Conservation (phyloP, 1,140 invertebrate species). For the Drosophila ambigua region DNA sequence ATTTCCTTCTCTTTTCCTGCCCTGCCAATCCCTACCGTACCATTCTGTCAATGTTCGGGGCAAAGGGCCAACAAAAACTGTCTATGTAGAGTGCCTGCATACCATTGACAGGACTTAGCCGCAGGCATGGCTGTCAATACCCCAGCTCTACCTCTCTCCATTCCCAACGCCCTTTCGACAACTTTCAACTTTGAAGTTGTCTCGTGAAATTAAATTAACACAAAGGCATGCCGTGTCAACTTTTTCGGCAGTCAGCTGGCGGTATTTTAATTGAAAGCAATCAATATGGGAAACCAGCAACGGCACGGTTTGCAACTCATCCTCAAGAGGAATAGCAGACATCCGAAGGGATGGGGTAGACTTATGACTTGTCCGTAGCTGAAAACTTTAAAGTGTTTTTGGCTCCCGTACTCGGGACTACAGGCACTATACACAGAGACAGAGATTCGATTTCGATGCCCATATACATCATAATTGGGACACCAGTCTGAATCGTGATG, state of each 20-base stretch:
- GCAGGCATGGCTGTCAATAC: conserved; percentile 40
- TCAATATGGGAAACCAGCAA: conserved; percentile 52
- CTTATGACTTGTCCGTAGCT: conserved; percentile 10
- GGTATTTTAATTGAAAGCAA: conserved; percentile 80
- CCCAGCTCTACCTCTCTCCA: conserved; percentile 11
- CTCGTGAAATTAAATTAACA: conserved; percentile 74
- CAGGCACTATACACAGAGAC: no score
- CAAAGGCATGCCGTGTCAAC: conserved; percentile 68
- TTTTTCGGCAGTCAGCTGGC: conserved; percentile 58
- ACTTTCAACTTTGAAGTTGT: conserved; percentile 79
- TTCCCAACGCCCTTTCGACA: conserved; percentile 15
- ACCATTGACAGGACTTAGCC: conserved; percentile 53
- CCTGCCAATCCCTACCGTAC: no score
- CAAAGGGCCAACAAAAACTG: conserved; percentile 37
- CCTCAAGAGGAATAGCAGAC: not conserved
- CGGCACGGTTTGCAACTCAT: conserved; percentile 17
- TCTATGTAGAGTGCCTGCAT: conserved; percentile 40
- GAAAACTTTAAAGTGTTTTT: no score
- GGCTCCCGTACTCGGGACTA: no score
- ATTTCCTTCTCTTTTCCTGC: conserved; percentile 4
- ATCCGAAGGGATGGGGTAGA: conserved; percentile 7
- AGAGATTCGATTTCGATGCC: not conserved
- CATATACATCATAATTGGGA: not conserved
- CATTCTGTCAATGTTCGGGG: conserved; percentile 44
- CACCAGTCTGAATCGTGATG: conserved; percentile 1